These are phyloP conservation scores for Phyllostomus discolor DNA, from an alignment of 2,113 vertebrate genomes.

Conservation along the genomic window DNA sequence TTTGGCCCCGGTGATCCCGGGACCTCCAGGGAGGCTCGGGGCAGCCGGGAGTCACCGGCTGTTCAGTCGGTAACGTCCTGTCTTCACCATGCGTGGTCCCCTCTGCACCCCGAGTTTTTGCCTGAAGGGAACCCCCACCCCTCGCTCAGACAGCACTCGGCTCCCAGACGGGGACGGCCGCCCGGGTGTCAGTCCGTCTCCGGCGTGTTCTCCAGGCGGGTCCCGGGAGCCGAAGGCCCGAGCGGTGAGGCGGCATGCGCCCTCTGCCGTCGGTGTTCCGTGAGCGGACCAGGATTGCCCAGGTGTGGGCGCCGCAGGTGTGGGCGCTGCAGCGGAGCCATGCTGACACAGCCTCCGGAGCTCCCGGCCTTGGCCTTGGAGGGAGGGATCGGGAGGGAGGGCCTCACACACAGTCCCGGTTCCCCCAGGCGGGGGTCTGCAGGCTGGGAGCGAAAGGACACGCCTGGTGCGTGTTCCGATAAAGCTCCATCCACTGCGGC, in stretches of 20 bases:
- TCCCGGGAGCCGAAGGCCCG: too few species aligned
- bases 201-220: rapidly evolving
- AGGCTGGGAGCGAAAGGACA: not conserved
- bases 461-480: not conserved
- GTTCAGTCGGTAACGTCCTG: not conserved
- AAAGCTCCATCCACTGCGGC: not conserved
- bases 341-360: rapidly evolving
- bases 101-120: not conserved
- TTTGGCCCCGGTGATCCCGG: not conserved
- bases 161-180: rapidly evolving
- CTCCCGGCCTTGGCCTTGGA: not conserved
- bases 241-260: not conserved
- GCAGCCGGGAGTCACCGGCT: rapidly evolving
- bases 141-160: rapidly evolving
- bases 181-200: rapidly evolving
- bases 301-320: not conserved
- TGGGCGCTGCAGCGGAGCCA: rapidly evolving
- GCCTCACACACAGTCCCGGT: rapidly evolving
- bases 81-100: not conserved
- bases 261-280: not conserved
- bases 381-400: not conserved
- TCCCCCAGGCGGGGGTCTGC: not conserved
- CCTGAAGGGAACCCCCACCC: rapidly evolving
- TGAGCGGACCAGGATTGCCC: rapidly evolving
- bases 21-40: not conserved